Evolutionary conservation across 2,797 vertebrate species (phyloP).

Genomic region (Scomberomorus guttatus): DNA sequence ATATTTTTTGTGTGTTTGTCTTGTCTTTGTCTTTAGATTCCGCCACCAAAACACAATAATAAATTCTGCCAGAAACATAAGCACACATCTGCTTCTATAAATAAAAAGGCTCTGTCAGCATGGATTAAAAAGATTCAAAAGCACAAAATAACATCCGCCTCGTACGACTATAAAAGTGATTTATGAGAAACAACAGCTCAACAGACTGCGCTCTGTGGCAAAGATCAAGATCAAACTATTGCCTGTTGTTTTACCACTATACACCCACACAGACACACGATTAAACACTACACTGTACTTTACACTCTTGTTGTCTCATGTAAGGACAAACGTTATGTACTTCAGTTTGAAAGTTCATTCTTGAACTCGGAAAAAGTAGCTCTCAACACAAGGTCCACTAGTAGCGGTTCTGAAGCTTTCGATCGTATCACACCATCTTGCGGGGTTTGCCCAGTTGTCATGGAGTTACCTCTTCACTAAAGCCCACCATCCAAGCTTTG

Average conservation of each 20-base stretch:
- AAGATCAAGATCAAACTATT: constrained; percentile 64
- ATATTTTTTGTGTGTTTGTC: background rate
- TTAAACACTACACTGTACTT: background rate
- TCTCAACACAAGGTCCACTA: background rate
- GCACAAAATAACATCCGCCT: constrained; percentile 71
- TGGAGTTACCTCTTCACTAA: background rate
- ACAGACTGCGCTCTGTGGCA: constrained; percentile 41
- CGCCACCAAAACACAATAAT: constrained; percentile 25
- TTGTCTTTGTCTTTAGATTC: constrained; percentile 2
- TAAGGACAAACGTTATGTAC: background rate
- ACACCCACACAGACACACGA: constrained; percentile 24
- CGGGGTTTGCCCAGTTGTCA: background rate
- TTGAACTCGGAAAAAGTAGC: background rate
- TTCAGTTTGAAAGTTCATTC: constrained; percentile 9
- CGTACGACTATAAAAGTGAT: constrained; percentile 66
- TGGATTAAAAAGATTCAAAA: constrained; percentile 72
- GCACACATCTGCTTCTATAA: constrained; percentile 61
- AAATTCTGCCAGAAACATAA: constrained; percentile 47
- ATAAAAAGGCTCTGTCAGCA: constrained; percentile 59
- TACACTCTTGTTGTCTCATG: background rate
- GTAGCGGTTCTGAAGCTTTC: background rate
- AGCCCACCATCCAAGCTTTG: background rate
- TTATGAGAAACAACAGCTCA: constrained; percentile 60
- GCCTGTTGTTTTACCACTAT: constrained; percentile 44
- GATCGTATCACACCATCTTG: background rate